Conservation (phyloP, 1,140 invertebrate genomes). For the Saccostrea cuccullata region DNA sequence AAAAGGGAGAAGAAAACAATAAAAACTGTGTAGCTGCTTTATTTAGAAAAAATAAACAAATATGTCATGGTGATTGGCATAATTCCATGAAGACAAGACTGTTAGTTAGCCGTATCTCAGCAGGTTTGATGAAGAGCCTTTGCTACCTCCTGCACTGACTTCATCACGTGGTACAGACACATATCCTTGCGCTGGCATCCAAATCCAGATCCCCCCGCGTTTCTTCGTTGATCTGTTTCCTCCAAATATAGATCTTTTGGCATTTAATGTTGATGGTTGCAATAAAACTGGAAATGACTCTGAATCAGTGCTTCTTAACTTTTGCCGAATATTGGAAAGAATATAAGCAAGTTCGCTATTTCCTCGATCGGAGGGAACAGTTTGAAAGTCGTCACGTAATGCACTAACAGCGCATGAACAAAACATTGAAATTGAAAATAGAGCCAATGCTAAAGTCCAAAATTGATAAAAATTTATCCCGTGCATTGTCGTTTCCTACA, state of each 20-base stretch:
- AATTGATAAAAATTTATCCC: conserved; percentile 11
- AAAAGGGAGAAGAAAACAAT: neutral
- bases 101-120: conserved; percentile 67
- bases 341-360: conserved; percentile 49
- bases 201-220: conserved; percentile 70
- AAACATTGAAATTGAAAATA: neutral
- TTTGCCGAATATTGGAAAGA: conserved; percentile 35
- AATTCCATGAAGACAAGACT: conserved; percentile 12
- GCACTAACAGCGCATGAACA: conserved; percentile 31
- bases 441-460: neutral
- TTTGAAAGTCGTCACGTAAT: conserved; percentile 45
- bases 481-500: conserved; percentile 17
- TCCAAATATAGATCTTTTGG: conserved; percentile 58
- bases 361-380: conserved; percentile 5
- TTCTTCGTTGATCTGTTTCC: conserved; percentile 54
- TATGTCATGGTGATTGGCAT: conserved; percentile 14
- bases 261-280: conserved; percentile 63
- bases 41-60: conserved; percentile 41
- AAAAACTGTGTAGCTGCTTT: conserved; percentile 8
- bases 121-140: conserved; percentile 61
- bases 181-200: conserved; percentile 76
- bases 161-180: conserved; percentile 67
- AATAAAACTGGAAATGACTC: conserved; percentile 54
- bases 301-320: conserved; percentile 46
- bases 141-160: conserved; percentile 34